Percentiles rank a stretch among this genome's conserved stretches.
Evolutionary conservation across 2,113 vertebrate species (phyloP).

Genomic region (Eretmochelys imbricata): DNA sequence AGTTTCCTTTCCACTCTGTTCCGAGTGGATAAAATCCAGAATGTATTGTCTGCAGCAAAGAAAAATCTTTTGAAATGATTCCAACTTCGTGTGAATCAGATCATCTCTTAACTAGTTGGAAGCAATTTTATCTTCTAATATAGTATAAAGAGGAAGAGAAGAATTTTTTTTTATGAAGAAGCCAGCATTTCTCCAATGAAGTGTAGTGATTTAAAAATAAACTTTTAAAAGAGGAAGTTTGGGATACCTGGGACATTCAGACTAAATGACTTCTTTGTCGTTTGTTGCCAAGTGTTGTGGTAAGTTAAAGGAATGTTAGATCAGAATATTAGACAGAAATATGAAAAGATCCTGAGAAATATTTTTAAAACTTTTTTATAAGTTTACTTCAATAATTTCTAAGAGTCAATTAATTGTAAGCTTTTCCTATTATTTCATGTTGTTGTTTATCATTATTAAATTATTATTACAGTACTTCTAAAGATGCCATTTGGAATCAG

Average conservation of each 20-base stretch:
- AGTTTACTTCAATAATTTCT: neutral
- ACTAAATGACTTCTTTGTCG: no score
- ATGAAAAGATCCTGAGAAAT: neutral
- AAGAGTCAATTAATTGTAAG: neutral
- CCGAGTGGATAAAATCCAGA: neutral
- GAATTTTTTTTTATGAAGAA: neutral
- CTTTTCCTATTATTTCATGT: neutral
- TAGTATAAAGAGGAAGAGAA: slow-evolving; percentile 1
- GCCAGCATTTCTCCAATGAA: neutral
- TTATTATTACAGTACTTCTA: neutral
- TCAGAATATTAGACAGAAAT: neutral
- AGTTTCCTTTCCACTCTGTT: neutral
- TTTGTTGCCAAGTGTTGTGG: neutral
- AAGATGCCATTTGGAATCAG: neutral
- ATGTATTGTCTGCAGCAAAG: neutral
- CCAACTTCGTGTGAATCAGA: neutral
- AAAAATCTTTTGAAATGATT: neutral
- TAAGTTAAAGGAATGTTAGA: neutral
- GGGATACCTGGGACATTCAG: neutral
- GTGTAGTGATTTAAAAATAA: neutral
- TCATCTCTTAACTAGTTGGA: neutral
- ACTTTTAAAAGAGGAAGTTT: slow-evolving; percentile 19
- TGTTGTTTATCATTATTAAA: neutral
- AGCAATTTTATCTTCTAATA: neutral
- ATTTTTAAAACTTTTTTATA: accelerated